phyloP scores from a whole-genome alignment of 2,888 invertebrate genomes.

The Drosophila putrida region DNA sequence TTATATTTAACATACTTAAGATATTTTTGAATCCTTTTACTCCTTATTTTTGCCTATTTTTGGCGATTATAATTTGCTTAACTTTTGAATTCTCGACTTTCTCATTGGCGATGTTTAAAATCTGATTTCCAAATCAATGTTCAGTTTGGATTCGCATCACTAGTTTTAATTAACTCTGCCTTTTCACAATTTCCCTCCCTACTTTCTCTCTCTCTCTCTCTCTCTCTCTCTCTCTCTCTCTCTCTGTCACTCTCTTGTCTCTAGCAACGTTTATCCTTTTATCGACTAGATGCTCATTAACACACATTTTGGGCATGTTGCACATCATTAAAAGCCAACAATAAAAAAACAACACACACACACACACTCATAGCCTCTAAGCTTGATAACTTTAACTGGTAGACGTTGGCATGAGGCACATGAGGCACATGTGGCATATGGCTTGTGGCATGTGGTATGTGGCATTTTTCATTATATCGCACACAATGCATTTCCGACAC shows the following conservation, averaged over 20 bases:
- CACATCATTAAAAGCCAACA: conserved; percentile 65
- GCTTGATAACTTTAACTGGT: conserved; percentile 8
- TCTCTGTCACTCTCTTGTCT: background rate
- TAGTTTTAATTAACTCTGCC: too few relatives aligned
- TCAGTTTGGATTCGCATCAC: too few relatives aligned
- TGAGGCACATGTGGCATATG: background rate
- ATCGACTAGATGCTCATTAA: conserved; percentile 58
- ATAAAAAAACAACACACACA: background rate
- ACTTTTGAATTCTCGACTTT: too few relatives aligned
- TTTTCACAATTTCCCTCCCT: too few relatives aligned
- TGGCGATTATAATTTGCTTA: too few relatives aligned
- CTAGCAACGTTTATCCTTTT: background rate
- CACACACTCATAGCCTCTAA: background rate
- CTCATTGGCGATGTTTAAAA: too few relatives aligned
- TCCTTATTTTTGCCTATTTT: too few relatives aligned
- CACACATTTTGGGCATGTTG: conserved; percentile 73
- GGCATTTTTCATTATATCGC: conserved; percentile 35
- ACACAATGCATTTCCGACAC: conserved; percentile 43
- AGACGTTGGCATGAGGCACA: background rate
- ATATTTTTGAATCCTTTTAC: too few relatives aligned
- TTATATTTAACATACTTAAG: too few relatives aligned
- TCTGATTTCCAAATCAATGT: too few relatives aligned
- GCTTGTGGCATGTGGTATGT: conserved; percentile 32
- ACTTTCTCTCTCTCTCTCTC: background rate
- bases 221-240: background rate